Base-by-base conservation (phyloP, 2,888 invertebrate species). In the Meiosimyza decipiens region DNA sequence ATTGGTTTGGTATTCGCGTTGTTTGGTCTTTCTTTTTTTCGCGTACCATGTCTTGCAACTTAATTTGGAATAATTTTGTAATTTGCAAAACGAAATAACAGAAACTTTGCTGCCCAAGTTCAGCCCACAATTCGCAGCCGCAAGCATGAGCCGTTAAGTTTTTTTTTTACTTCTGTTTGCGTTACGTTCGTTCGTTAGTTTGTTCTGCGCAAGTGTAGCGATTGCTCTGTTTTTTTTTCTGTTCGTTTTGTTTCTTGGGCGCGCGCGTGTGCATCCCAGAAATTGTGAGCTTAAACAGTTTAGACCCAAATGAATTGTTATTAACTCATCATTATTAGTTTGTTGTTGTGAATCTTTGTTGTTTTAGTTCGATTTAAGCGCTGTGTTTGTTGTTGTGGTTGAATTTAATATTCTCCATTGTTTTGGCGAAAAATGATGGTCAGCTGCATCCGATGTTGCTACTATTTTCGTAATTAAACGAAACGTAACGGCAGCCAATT, bases 401-500 rank as follows among this genome's bases (percentile, higher is more conserved):
- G 59, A 28, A 55, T 65, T 57, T 55, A 15, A 47, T 71, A 6
- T 71, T 71, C 57, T 71, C n/a, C 54, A 51, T 50, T 65, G 15
- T 65, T 63, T 57, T 49, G 62, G n/a, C 22, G 59, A 28, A 74
- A 74, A 67, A 68, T 55, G 70, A 73, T 75, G 75, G 75, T 71
- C 73, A 71, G 73, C 69, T 71, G 73, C 66, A 50, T 60, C 33
- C 47, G 49, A 11, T 71, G 64, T 55, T 63, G 47, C 54, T 47
- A 13, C 74, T 60, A 71, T 71, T 40, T 74, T 69, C 72, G 67
- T 75, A 80, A 80, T 74, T 82, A 78, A 84, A 81, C 84, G 82
- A 83, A 82, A 81, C 85, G 84, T 80, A 84, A 80, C 80, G 84
- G 73, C 79, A 80, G 79, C 80, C 80, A 83, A 80, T 80, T 83